Evolutionary conservation across 1,140 invertebrate species (phyloP), one percentile per base, ranked within the genome.

Genomic region (Nephotettix cincticeps): DNA sequence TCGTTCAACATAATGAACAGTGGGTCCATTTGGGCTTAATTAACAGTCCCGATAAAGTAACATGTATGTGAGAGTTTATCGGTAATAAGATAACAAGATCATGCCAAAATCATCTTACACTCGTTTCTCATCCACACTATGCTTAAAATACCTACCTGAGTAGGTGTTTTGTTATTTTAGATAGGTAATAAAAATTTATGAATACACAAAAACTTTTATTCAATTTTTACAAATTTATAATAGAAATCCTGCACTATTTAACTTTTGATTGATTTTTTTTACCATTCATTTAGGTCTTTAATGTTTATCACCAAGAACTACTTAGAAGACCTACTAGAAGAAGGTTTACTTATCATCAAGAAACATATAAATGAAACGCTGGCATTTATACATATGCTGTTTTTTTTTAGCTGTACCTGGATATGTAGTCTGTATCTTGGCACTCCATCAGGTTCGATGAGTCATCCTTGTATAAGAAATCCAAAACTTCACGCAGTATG

Each of bases 391-490:
- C 21, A 56, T 9, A 56, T 9, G 14, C 21, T 56, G 9, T 56
- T 23, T 11, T n/a, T 56, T 56, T 56, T 56, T n/a, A 56, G 28
- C 21, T 19, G 51, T 69, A 70, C 71, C 66, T 72, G 21, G 21
- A 45, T 19, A 64, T 79, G 72, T 84, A 78, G 67, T 88, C 86
- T 1, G 82, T 78, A 76, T 90, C 87, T 21, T 86, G 84, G 13
- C 82, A 84, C 43, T 80, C 83, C 75, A 83, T 74, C 1, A 89
- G 73, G 75, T 83, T 79, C 17, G 82, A 80, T 71, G 86, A 83
- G 19, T 85, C 79, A 77, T 91, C 89, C 0, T 85, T 86, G 76
- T 92, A 92, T 0, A 92, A 74, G 75, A 87, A 92, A 69, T 90
- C 85, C 17, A 92, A 79, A 11, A 91, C 79, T 17, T 86, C 83